phyloP scores from a whole-genome alignment of 2,888 invertebrate species.

The Lasioglossum pauxillum region DNA sequence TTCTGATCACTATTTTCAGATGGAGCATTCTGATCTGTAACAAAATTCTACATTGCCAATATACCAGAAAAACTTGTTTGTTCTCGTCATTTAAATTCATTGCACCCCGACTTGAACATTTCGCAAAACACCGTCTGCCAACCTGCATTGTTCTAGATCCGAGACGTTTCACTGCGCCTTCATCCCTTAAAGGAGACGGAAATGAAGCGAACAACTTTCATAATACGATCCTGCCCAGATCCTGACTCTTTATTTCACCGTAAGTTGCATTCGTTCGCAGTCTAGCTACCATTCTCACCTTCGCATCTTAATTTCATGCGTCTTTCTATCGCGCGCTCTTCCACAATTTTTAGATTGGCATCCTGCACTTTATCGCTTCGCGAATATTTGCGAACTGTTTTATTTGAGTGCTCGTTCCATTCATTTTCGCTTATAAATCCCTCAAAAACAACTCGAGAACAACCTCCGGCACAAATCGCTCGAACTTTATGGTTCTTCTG shows the following conservation, averaged over 20 bases:
- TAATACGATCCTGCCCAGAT: background rate
- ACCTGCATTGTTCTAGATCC: background rate
- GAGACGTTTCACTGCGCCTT: background rate
- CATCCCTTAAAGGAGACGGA: background rate
- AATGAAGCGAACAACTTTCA: background rate
- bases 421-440: no score
- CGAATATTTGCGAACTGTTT: no score
- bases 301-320: no score
- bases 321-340: no score
- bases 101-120: constrained; percentile 17
- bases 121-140: background rate
- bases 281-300: background rate
- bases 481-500: no score
- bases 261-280: background rate
- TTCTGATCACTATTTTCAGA: no score
- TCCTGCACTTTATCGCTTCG: no score
- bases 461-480: no score
- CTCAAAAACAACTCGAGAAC: no score
- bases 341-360: no score
- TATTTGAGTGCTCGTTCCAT: no score
- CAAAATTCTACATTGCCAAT: no score
- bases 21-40: background rate
- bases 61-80: background rate
- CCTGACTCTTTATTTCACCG: background rate
- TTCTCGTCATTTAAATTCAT: constrained; percentile 26